Evolutionary conservation across 2,888 invertebrate species (phyloP), one percentile per base, ranked within the genome.

Genomic region (Enchytraeus crypticus): DNA sequence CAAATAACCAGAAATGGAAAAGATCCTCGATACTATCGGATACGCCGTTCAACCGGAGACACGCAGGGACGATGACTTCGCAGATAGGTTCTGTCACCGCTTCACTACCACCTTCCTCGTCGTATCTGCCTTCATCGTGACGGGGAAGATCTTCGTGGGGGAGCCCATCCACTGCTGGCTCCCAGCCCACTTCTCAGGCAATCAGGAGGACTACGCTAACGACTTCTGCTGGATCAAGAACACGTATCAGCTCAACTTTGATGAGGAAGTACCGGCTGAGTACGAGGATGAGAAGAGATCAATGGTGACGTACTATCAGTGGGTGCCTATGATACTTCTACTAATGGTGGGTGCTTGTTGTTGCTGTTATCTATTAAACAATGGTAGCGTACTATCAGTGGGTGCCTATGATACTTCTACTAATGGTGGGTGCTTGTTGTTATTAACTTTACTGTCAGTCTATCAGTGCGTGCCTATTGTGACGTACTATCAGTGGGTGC

Each of bases 401-500:
- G 67, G 63, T 67, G 33, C 67, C 67, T 46, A 56, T 67, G 18
- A 64, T 67, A 27, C 63, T 67, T 21, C 60, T 67, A 53, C 57
- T 64, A 29, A 62, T 66, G 51, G 65, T 64, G 14, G 33, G 60
- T 21, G n/a, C n/a, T n/a, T n/a, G n/a, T n/a, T n/a, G n/a, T n/a
- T n/a, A n/a, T n/a, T n/a, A n/a, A n/a, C n/a, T n/a, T n/a, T n/a
- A n/a, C n/a, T n/a, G n/a, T n/a, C n/a, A n/a, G n/a, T n/a, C n/a
- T n/a, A n/a, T n/a, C n/a, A n/a, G n/a, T n/a, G n/a, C n/a, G n/a
- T n/a, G n/a, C n/a, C 56, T 49, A 53, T 58, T 43, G 55, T 67
- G 32, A 58, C 57, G 51, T 67, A 67, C 58, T 67, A 67, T 53
- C 67, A 67, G 56, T 67, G 67, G 67, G 63, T 67, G 33, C 67